Percentiles rank a stretch among this genome's conserved stretches.
Conservation (phyloP, 2,888 invertebrate genomes). For the Lepidocyrtinus sp. region DNA sequence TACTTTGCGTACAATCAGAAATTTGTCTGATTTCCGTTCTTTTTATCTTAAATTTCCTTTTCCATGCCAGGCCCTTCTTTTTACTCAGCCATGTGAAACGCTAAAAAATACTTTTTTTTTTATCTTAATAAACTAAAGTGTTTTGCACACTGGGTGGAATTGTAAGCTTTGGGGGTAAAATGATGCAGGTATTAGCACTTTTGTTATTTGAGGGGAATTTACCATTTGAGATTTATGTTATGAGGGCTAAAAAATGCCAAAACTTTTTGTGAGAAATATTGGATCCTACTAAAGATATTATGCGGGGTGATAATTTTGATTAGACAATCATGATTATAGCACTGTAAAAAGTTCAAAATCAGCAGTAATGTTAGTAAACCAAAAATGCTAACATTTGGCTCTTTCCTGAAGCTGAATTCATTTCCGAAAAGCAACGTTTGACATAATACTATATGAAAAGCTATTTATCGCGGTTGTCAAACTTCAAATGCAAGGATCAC, state of each 20-base stretch:
- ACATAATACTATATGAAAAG: too few relatives aligned
- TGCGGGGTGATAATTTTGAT: conserved; percentile 1
- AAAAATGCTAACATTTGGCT: too few relatives aligned
- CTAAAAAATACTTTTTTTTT: neutral
- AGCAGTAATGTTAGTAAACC: neutral
- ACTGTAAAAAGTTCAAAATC: neutral
- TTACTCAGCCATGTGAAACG: conserved; percentile 20
- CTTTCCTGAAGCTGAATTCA: too few relatives aligned
- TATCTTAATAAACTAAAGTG: conserved; percentile 8
- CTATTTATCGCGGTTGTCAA: too few relatives aligned
- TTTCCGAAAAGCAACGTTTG: too few relatives aligned
- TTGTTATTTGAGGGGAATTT: neutral
- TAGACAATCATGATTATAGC: neutral
- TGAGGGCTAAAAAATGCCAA: neutral
- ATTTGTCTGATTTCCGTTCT: neutral
- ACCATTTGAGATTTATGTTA: neutral
- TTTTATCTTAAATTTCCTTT: neutral
- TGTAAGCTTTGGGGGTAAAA: conserved; percentile 17
- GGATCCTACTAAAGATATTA: neutral
- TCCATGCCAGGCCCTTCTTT: conserved; percentile 17
- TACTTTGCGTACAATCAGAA: neutral
- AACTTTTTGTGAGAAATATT: neutral
- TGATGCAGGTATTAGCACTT: neutral
- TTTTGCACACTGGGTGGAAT: neutral
- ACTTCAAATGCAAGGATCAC: too few relatives aligned